Conservation (phyloP, 2,797 vertebrate genomes). For the Lepilemur septentrionalis region DNA sequence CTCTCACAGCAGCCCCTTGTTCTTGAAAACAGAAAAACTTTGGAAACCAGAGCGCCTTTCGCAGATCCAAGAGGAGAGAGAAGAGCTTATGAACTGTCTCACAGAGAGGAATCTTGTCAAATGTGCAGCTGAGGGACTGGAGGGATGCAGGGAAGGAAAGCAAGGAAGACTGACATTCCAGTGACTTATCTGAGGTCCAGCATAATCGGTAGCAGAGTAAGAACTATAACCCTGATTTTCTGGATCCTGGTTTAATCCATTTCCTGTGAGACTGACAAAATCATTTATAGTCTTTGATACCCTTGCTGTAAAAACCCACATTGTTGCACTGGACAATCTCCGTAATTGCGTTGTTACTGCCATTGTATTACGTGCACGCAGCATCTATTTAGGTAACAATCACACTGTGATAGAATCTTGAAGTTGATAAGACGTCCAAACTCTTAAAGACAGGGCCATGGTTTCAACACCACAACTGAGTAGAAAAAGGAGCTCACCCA, state of each 20-base stretch:
- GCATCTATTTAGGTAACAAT: neutral
- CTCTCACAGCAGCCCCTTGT: no score
- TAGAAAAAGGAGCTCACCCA: neutral
- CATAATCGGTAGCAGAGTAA: neutral
- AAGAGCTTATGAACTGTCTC: rapidly evolving
- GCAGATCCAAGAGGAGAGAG: neutral
- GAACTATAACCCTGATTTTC: neutral
- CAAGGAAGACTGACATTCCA: rapidly evolving
- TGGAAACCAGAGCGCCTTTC: neutral
- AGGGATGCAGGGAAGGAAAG: neutral
- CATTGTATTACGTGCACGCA: neutral
- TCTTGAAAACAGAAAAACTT: rapidly evolving
- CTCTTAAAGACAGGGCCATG: neutral
- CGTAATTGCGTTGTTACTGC: neutral
- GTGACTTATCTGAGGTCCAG: neutral
- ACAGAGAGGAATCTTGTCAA: rapidly evolving
- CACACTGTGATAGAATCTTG: neutral
- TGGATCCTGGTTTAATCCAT: neutral
- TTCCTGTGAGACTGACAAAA: neutral
- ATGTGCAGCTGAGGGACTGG: rapidly evolving
- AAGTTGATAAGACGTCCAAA: neutral
- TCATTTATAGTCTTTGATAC: neutral
- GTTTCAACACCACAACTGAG: rapidly evolving
- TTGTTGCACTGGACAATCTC: neutral
- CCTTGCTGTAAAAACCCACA: neutral